Conservation (phyloP, 2,797 vertebrate genomes). For the Alca torda region DNA sequence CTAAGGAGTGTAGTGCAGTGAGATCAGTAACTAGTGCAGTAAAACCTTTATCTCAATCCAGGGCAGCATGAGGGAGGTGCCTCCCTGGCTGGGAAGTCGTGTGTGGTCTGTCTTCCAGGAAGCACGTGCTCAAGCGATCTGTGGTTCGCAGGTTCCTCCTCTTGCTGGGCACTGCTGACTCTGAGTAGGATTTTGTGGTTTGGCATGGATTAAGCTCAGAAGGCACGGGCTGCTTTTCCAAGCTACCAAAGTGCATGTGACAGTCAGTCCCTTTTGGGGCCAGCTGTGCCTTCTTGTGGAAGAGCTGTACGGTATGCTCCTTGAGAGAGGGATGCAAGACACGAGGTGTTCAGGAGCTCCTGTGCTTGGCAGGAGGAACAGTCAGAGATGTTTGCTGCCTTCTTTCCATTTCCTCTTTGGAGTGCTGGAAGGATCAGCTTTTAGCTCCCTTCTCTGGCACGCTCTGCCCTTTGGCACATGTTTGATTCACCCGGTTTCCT, state of each 20-base stretch:
- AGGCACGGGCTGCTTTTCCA: background rate
- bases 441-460: background rate
- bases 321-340: background rate
- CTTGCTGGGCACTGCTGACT: background rate
- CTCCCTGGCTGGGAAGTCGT: background rate
- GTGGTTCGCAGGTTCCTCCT: background rate
- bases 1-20: background rate
- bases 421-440: background rate
- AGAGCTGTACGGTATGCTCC: accelerated
- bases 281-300: background rate
- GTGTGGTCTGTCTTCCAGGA: background rate
- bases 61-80: background rate
- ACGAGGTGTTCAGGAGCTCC: background rate
- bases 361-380: background rate
- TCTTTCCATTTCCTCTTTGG: background rate
- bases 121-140: accelerated
- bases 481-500: background rate
- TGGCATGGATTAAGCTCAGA: background rate
- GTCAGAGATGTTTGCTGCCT: background rate
- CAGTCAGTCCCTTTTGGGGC: background rate
- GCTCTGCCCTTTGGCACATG: background rate
- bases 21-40: background rate
- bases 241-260: background rate
- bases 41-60: background rate
- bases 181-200: background rate